These are phyloP conservation scores for Drosophila ananassae DNA, from an alignment of 1,140 invertebrate genomes.

Conservation along the genomic window DNA sequence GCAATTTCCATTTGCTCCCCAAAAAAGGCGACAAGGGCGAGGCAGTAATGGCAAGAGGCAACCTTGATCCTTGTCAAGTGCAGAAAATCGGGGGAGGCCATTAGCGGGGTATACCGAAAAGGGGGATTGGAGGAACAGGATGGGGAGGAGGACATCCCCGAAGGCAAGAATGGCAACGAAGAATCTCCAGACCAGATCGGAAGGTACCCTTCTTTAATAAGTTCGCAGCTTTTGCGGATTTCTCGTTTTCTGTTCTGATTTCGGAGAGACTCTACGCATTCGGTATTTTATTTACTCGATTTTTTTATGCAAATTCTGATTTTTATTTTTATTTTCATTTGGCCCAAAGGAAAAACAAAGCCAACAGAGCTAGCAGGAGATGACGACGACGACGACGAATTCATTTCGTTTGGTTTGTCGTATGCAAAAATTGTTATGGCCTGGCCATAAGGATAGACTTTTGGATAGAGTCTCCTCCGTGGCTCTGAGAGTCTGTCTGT, in stretches of 20 bases:
- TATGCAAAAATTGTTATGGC: slow-evolving; percentile 81
- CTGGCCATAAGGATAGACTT: slow-evolving; percentile 45
- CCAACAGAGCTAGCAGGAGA: slow-evolving; percentile 20
- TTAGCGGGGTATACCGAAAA: background rate
- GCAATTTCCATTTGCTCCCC: slow-evolving; percentile 79
- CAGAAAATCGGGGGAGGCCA: slow-evolving; percentile 51
- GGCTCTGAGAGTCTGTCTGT: slow-evolving; percentile 32
- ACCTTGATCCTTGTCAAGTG: slow-evolving; percentile 83
- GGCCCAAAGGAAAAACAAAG: slow-evolving; percentile 21
- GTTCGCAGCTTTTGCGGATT: slow-evolving; percentile 69
- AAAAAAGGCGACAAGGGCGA: slow-evolving; percentile 60
- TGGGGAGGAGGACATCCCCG: slow-evolving; percentile 9
- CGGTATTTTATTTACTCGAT: slow-evolving; percentile 76
- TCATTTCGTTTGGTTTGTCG: slow-evolving; percentile 68
- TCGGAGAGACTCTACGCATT: slow-evolving; percentile 50
- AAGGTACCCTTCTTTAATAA: slow-evolving; percentile 61
- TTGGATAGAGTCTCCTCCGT: slow-evolving; percentile 26
- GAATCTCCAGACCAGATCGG: slow-evolving; percentile 11
- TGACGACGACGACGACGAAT: slow-evolving; percentile 53
- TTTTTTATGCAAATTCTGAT: slow-evolving; percentile 80
- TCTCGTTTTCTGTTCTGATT: slow-evolving; percentile 60
- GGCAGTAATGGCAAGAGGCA: slow-evolving; percentile 43
- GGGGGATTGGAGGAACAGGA: no score
- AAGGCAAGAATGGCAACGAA: slow-evolving; percentile 14
- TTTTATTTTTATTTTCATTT: slow-evolving; percentile 67